Percentiles rank a stretch among this genome's conserved stretches.
These are phyloP conservation scores for Lomographa bimaculata DNA, from an alignment of 2,888 invertebrate species.

Conservation along the genomic window DNA sequence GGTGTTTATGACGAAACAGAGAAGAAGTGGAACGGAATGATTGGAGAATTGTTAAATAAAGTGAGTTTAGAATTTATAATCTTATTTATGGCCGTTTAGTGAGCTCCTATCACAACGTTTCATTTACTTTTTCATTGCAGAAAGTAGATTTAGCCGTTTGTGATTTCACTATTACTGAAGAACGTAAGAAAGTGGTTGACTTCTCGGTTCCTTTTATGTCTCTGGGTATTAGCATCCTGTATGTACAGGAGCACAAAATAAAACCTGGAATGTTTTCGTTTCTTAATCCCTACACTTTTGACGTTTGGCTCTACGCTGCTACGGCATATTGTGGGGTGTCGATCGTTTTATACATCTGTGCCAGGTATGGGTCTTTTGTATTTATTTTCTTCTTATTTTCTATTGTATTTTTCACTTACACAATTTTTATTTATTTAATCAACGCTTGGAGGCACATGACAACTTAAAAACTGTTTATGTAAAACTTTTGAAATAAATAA, in stretches of 20 bases:
- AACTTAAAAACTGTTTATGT: too few relatives aligned
- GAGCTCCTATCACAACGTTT: too few relatives aligned
- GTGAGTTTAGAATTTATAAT: too few relatives aligned
- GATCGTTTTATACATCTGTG: constrained; percentile 90
- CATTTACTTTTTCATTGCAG: too few relatives aligned
- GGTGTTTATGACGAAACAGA: constrained; percentile 50
- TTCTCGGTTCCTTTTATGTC: constrained; percentile 99
- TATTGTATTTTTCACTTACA: too few relatives aligned
- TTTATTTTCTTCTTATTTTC: constrained; percentile 3
- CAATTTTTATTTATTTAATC: constrained; percentile 1
- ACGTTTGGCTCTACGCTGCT: constrained; percentile 94
- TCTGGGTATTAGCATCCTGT: constrained; percentile 94
- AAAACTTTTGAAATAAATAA: too few relatives aligned
- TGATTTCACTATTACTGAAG: constrained; percentile 96
- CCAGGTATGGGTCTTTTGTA: constrained; percentile 79
- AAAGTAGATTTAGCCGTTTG: constrained; percentile 70
- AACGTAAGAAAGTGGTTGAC: constrained; percentile 93
- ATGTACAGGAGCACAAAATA: constrained; percentile 89
- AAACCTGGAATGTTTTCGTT: constrained; percentile 94
- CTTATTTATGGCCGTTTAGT: too few relatives aligned
- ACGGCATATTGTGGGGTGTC: constrained; percentile 93
- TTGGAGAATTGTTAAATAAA: constrained; percentile 68
- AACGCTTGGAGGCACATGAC: too few relatives aligned
- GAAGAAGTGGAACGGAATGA: constrained; percentile 70
- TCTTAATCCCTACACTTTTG: constrained; percentile 91